Percentiles rank a stretch among this genome's conserved stretches.
These are phyloP conservation scores for Lophius americanus DNA, from an alignment of 2,797 vertebrate genomes.

Conservation along the genomic window DNA sequence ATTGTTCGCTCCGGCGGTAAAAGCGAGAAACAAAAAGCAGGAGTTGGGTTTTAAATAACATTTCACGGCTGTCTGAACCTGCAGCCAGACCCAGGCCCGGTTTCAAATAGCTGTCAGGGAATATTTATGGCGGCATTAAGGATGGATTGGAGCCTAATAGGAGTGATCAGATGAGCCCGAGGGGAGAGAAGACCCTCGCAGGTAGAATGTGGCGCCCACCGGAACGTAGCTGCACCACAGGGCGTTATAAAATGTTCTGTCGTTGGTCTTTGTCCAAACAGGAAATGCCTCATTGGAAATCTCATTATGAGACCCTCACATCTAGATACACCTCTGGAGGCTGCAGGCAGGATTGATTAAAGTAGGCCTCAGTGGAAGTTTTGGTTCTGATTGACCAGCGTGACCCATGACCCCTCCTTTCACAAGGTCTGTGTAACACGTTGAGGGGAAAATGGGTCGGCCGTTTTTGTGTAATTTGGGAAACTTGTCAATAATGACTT, in stretches of 20 bases:
- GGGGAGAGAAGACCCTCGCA: not conserved
- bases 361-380: too few relatives aligned
- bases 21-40: slow-evolving; percentile 51
- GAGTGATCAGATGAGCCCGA: slow-evolving; percentile 27
- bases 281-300: not conserved
- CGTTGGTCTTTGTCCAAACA: not conserved
- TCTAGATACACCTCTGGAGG: too few relatives aligned
- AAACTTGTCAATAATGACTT: too few relatives aligned
- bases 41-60: slow-evolving; percentile 60
- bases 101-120: slow-evolving; percentile 49
- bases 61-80: slow-evolving; percentile 67
- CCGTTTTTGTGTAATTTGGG: too few relatives aligned
- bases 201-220: not conserved
- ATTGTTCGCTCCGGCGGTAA: slow-evolving; percentile 57
- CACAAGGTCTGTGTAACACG: too few relatives aligned
- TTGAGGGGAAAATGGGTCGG: too few relatives aligned
- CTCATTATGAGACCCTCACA: too few relatives aligned
- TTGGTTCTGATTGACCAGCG: too few relatives aligned
- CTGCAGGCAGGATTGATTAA: too few relatives aligned
- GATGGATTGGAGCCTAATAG: slow-evolving; percentile 21
- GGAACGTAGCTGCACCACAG: not conserved
- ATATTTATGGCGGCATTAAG: slow-evolving; percentile 41
- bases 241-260: not conserved
- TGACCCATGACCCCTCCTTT: too few relatives aligned
- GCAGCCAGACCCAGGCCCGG: slow-evolving; percentile 36